phyloP scores from a whole-genome alignment of 2,888 invertebrate species.

The Cataglyphis livida region DNA sequence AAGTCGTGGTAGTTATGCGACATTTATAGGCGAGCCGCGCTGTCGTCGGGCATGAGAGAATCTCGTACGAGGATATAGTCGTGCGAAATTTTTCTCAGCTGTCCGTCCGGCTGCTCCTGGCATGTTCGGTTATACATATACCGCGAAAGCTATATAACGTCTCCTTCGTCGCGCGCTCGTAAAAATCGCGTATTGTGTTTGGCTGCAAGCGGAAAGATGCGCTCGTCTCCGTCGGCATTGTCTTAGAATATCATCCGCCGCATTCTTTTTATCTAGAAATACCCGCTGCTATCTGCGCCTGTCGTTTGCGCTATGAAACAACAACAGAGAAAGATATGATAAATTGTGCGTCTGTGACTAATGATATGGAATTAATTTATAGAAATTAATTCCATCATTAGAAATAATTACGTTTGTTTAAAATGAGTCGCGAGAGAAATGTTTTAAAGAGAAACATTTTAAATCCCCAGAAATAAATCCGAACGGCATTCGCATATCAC shows the following conservation, averaged over 20 bases:
- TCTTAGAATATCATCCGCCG: conserved; percentile 39
- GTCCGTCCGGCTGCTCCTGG: conserved; percentile 33
- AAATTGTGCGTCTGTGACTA: neutral
- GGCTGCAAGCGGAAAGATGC: conserved; percentile 76
- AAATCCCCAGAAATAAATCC: neutral
- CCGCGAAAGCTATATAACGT: conserved; percentile 39
- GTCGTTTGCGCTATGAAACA: neutral
- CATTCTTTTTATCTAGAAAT: conserved; percentile 23
- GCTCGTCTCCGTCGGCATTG: conserved; percentile 68
- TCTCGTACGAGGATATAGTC: conserved; percentile 28
- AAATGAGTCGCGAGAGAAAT: conserved; percentile 1
- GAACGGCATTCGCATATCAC: neutral
- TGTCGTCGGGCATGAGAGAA: conserved; percentile 40
- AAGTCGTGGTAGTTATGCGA: conserved; percentile 41
- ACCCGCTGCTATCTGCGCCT: conserved; percentile 10
- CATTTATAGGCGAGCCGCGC: conserved; percentile 45
- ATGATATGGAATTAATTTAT: neutral
- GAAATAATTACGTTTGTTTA: conserved; percentile 18
- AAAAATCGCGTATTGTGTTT: conserved; percentile 78
- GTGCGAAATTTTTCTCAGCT: conserved; percentile 51
- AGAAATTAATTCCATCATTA: neutral
- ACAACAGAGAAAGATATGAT: too few species aligned
- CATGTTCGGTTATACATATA: conserved; percentile 28
- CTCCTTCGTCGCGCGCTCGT: conserved; percentile 69
- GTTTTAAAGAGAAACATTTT: too few species aligned